Percentiles rank a stretch among this genome's conserved stretches.
Evolutionary conservation across 2,888 invertebrate genomes (phyloP).

Genomic region (Ectemnius continuus): DNA sequence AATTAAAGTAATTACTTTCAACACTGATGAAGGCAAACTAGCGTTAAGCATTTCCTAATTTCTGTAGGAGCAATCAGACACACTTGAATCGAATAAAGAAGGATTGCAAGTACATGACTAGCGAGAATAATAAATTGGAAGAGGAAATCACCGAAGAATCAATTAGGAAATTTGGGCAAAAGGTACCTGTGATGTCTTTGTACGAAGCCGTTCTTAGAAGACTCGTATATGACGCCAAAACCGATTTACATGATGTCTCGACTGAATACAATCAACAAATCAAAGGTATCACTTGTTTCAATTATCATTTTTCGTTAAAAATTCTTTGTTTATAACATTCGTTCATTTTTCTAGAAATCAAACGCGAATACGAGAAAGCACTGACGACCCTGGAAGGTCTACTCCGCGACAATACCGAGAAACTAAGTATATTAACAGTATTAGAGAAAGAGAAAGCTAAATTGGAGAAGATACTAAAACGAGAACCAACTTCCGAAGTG

Average conservation of each 20-base stretch:
- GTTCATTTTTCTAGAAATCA: slow-evolving; percentile 51
- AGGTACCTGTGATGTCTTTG: slow-evolving; percentile 79
- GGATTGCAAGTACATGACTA: slow-evolving; percentile 84
- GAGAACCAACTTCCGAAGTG: slow-evolving; percentile 62
- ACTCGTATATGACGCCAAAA: slow-evolving; percentile 80
- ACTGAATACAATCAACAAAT: slow-evolving; percentile 78
- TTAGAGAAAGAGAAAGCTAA: slow-evolving; percentile 80
- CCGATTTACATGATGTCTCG: slow-evolving; percentile 78
- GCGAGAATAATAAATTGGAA: slow-evolving; percentile 81
- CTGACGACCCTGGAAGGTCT: slow-evolving; percentile 77
- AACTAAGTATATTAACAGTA: slow-evolving; percentile 80
- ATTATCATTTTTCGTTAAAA: slow-evolving; percentile 56
- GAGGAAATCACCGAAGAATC: slow-evolving; percentile 79
- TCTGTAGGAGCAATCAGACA: slow-evolving; percentile 82
- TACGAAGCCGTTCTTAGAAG: slow-evolving; percentile 81
- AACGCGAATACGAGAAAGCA: slow-evolving; percentile 73
- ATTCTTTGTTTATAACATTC: slow-evolving; percentile 4
- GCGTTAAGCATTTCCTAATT: neutral
- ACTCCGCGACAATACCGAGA: slow-evolving; percentile 80
- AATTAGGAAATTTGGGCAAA: slow-evolving; percentile 81
- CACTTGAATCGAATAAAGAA: slow-evolving; percentile 86
- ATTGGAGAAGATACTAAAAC: slow-evolving; percentile 76
- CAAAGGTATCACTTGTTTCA: slow-evolving; percentile 66
- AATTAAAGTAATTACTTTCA: slow-evolving; percentile 80
- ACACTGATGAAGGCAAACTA: neutral